phyloP scores from a whole-genome alignment of 2,888 invertebrate genomes.

The Xestia ashworthii region DNA sequence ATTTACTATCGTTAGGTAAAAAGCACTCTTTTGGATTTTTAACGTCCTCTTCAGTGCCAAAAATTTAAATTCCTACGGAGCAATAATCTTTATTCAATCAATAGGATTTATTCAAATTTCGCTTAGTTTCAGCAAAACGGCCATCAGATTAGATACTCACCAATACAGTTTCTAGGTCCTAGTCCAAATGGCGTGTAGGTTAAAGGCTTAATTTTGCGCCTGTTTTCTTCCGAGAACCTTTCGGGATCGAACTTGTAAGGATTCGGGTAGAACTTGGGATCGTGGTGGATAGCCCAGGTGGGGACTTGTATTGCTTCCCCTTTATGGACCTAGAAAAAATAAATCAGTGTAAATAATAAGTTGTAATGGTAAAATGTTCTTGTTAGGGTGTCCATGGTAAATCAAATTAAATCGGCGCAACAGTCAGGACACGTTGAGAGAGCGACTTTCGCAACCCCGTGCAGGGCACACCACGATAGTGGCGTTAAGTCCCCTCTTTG shows the following conservation, averaged over 20 bases:
- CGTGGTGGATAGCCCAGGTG: constrained; percentile 44
- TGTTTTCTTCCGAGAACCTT: constrained; percentile 89
- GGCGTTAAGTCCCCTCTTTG: too few relatives aligned
- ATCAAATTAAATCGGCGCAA: too few relatives aligned
- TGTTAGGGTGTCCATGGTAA: background rate
- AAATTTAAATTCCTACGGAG: background rate
- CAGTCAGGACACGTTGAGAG: too few relatives aligned
- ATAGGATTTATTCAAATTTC: background rate
- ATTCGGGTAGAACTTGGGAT: constrained; percentile 80
- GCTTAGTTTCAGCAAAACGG: too few relatives aligned
- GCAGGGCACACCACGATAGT: too few relatives aligned
- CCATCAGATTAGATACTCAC: constrained; percentile 60
- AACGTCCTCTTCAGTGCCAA: background rate
- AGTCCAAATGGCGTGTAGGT: constrained; percentile 87
- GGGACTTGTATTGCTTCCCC: constrained; percentile 42
- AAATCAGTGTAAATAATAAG: background rate
- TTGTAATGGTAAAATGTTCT: background rate
- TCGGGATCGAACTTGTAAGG: constrained; percentile 90
- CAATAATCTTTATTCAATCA: too few relatives aligned
- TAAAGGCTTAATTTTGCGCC: constrained; percentile 73
- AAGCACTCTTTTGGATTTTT: background rate
- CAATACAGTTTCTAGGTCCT: constrained; percentile 91
- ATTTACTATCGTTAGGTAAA: background rate
- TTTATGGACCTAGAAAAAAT: constrained; percentile 41
- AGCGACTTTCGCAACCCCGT: too few relatives aligned